Evolutionary conservation across 2,888 invertebrate genomes (phyloP).

Genomic region (Nesidiocoris tenuis): DNA sequence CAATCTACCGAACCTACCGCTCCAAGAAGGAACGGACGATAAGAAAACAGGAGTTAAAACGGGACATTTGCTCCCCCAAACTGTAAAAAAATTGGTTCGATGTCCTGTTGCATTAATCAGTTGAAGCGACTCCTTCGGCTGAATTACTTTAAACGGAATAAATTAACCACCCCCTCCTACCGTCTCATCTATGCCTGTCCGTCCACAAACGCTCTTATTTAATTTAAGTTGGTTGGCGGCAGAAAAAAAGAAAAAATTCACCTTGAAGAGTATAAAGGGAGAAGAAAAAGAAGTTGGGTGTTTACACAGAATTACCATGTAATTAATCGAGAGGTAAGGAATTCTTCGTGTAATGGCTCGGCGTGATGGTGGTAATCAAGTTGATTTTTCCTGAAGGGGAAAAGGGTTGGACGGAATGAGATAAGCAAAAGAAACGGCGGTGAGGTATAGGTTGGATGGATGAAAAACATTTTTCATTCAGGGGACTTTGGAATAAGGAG

Average conservation of each 20-base stretch:
- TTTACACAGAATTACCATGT: slow-evolving; percentile 41
- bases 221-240: background rate
- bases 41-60: background rate
- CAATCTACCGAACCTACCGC: background rate
- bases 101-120: slow-evolving; percentile 33
- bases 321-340: slow-evolving; percentile 45
- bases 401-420: background rate
- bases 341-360: slow-evolving; percentile 40
- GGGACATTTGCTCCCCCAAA: background rate
- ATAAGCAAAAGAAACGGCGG: background rate
- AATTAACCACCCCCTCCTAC: slow-evolving; percentile 12
- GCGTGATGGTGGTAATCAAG: slow-evolving; percentile 43
- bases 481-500: background rate
- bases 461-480: background rate
- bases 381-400: slow-evolving; percentile 26
- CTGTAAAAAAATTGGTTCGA: slow-evolving; percentile 25
- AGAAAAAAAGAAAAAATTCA: slow-evolving; percentile 3
- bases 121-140: slow-evolving; percentile 14
- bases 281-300: slow-evolving; percentile 30
- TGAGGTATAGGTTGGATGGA: too few species aligned
- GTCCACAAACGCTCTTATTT: background rate
- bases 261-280: background rate
- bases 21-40: background rate
- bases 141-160: slow-evolving; percentile 38
- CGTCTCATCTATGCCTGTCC: background rate